Evolutionary conservation across 2,797 vertebrate genomes (phyloP), one percentile per base, ranked within the genome.

Genomic region (Notamacropus eugenii): DNA sequence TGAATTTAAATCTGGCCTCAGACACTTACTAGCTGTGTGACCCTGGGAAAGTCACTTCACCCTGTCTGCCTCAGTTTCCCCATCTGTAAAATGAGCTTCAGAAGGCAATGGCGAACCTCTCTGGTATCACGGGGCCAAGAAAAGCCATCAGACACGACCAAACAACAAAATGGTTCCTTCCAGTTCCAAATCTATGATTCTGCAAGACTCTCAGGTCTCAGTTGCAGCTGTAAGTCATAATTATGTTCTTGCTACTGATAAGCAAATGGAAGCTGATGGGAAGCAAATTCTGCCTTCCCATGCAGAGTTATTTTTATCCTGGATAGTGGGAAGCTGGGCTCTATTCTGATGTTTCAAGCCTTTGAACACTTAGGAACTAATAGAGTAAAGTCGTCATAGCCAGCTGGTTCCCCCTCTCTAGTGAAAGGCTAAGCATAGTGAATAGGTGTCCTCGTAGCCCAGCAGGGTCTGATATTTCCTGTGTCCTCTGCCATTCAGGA

Each of bases 401-500:
- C 54, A 52, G 52, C 52, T 10, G 0, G 29, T 29, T 54, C 87
- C 87, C 50, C 2, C 40, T 27, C 10, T 12, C 27, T 87, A 46
- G 40, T 11, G 9, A 46, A 46, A 22, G 16, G 16, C 34, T 22
- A 22, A 74, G 67, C 24, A 9, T 24, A 27, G 74, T 82, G 74
- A 82, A 27, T 82, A 24, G n/a, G 3, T 22, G 2, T 46, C 22
- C n/a, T 27, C 0, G 22, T 24, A 46, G 29, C 22, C 34, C 16
- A 31, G 96, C 56, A 0, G 54, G 94, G 34, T 22, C 95, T 34
- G 93, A 2, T 55, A 27, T 90, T 92, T 28, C 90, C 46, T 3
- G 0, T 1, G 1, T 96, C 95, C 92, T 97, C 95, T 62, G 62
- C 95, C 97, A 98, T 92, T 11, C 98, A 99, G 99, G 99, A 91